A percentile compares a stretch with the other conserved stretches of the same genome.
phyloP scores from a whole-genome alignment of 2,113 vertebrate species.

The Copsychus sechellarum region DNA sequence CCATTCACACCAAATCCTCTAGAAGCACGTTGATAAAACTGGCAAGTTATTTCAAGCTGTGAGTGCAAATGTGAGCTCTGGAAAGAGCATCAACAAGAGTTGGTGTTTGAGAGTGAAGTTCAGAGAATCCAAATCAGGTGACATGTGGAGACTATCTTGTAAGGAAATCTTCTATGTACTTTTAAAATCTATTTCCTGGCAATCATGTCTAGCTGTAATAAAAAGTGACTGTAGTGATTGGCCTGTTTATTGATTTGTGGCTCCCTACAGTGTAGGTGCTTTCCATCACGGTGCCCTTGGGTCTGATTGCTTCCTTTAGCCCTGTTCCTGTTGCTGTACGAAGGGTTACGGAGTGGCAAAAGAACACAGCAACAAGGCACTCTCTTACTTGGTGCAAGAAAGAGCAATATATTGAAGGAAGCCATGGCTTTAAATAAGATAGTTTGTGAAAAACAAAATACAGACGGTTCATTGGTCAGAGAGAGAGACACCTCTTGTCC shows the following conservation, averaged over 20 bases:
- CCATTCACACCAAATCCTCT: neutral
- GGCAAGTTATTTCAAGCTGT: neutral
- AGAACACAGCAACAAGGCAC: too few species aligned
- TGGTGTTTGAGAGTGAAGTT: neutral
- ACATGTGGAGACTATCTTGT: neutral
- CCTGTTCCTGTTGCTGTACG: too few species aligned
- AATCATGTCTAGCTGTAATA: neutral
- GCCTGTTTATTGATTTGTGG: neutral
- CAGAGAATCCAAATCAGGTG: neutral
- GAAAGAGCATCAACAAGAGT: neutral
- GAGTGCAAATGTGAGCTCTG: neutral
- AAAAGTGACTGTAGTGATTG: neutral
- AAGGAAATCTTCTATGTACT: neutral
- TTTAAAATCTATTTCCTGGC: constrained; percentile 6
- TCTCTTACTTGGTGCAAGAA: too few species aligned
- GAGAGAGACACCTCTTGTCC: too few species aligned
- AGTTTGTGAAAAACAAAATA: too few species aligned
- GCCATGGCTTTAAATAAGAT: too few species aligned
- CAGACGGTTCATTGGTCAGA: too few species aligned
- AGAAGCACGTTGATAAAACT: neutral
- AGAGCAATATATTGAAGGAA: too few species aligned
- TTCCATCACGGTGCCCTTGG: fast-evolving
- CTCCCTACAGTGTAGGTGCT: neutral
- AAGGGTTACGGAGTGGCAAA: too few species aligned
- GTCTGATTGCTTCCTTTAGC: neutral